Conservation (phyloP, 1,140 invertebrate species). For the Diorhabda sublineata region DNA sequence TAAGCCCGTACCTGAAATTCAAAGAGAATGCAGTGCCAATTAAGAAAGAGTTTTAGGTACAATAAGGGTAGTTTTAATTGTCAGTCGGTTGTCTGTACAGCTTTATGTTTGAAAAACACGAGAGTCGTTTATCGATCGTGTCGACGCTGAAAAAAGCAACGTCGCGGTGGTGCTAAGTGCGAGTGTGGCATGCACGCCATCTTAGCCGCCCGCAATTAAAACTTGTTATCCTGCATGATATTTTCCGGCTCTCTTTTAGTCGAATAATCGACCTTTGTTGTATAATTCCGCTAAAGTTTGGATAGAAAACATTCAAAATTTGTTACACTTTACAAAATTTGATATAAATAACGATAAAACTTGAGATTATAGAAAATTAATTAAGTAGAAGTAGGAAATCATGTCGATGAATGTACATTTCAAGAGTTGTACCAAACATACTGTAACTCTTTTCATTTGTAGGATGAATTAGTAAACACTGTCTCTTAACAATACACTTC, state of each 20-base stretch:
- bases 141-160: conserved; percentile 41
- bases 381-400: no score
- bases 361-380: no score
- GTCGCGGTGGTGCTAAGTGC: conserved; percentile 47
- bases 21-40: conserved; percentile 8
- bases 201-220: conserved; percentile 49
- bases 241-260: background rate
- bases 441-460: no score
- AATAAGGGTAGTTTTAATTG: conserved; percentile 17
- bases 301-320: background rate
- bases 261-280: background rate
- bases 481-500: no score
- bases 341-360: no score
- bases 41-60: conserved; percentile 11
- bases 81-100: conserved; percentile 25
- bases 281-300: background rate
- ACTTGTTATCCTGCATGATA: conserved; percentile 21
- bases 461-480: no score
- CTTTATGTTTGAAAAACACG: conserved; percentile 47
- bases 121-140: conserved; percentile 45
- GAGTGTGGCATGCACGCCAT: conserved; percentile 49
- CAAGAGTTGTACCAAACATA: no score
- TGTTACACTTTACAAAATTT: no score
- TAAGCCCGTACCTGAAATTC: background rate
- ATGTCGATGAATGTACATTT: no score